phyloP scores from a whole-genome alignment of 2,888 invertebrate genomes.

The Prosopocoilus inquinatus region DNA sequence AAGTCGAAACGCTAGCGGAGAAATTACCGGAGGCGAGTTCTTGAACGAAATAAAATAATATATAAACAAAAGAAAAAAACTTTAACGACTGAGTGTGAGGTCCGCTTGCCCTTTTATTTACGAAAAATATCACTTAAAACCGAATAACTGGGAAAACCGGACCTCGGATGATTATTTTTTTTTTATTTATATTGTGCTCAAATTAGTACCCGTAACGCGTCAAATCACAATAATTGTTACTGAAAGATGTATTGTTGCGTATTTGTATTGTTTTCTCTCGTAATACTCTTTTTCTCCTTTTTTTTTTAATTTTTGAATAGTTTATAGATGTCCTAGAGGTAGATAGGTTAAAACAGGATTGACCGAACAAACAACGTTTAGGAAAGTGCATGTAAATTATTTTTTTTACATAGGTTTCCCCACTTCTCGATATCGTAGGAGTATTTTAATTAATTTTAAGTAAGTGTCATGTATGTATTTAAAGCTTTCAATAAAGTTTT shows the following conservation, averaged over 20 bases:
- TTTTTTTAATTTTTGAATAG: conserved; percentile 1
- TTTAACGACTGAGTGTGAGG: conserved; percentile 31
- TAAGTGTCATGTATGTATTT: conserved; percentile 38
- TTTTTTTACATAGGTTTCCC: conserved; percentile 2
- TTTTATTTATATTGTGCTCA: conserved; percentile 19
- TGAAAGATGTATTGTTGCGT: conserved; percentile 15
- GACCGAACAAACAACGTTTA: neutral
- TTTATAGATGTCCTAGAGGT: neutral
- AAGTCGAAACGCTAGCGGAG: conserved; percentile 30
- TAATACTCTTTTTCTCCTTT: neutral
- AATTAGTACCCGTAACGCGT: conserved; percentile 10
- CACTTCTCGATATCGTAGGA: conserved; percentile 16
- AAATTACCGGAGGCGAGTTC: conserved; percentile 40
- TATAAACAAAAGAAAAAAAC: conserved; percentile 23
- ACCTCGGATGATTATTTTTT: conserved; percentile 32
- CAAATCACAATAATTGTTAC: conserved; percentile 13
- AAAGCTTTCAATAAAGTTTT: conserved; percentile 49
- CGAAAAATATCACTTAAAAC: conserved; percentile 37
- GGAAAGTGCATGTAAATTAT: neutral
- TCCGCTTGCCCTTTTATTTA: conserved; percentile 46
- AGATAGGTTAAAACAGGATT: neutral
- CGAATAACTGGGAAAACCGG: conserved; percentile 44
- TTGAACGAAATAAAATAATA: conserved; percentile 34
- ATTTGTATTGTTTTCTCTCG: conserved; percentile 10
- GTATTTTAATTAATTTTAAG: conserved; percentile 22